phyloP scores from a whole-genome alignment of 1,140 invertebrate species.

The Rhyacophila brunnea region DNA sequence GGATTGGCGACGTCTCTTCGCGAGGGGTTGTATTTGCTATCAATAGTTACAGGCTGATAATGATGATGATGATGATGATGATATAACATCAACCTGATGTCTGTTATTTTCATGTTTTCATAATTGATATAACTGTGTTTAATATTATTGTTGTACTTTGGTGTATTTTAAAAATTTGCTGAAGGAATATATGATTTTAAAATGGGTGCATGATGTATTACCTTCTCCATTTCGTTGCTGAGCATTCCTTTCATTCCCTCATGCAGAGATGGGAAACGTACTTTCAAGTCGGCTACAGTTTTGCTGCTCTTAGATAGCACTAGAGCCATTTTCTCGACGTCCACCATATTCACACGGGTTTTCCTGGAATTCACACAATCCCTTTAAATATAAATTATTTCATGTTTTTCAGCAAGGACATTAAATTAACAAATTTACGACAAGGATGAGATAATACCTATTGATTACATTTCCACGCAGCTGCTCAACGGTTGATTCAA shows the following conservation, averaged over 20 bases:
- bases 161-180: too few relatives aligned
- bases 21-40: too few relatives aligned
- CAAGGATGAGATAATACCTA: conserved; percentile 47
- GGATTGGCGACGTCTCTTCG: too few relatives aligned
- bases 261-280: conserved; percentile 85
- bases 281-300: conserved; percentile 92
- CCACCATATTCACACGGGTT: conserved; percentile 92
- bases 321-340: conserved; percentile 95
- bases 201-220: conserved; percentile 28
- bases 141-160: too few relatives aligned
- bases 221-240: conserved; percentile 89
- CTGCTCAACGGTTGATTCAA: conserved; percentile 93
- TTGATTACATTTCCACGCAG: conserved; percentile 93
- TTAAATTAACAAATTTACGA: conserved; percentile 1
- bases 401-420: not conserved
- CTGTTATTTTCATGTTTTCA: too few relatives aligned
- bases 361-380: conserved; percentile 50
- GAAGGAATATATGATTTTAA: too few relatives aligned
- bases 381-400: not conserved
- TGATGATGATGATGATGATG: too few relatives aligned
- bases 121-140: too few relatives aligned
- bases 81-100: too few relatives aligned
- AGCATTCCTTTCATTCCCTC: conserved; percentile 86
- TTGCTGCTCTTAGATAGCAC: conserved; percentile 76
- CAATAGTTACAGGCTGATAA: too few relatives aligned